Conservation (phyloP, 2,113 vertebrate genomes). For the Bujurquina vittata region DNA sequence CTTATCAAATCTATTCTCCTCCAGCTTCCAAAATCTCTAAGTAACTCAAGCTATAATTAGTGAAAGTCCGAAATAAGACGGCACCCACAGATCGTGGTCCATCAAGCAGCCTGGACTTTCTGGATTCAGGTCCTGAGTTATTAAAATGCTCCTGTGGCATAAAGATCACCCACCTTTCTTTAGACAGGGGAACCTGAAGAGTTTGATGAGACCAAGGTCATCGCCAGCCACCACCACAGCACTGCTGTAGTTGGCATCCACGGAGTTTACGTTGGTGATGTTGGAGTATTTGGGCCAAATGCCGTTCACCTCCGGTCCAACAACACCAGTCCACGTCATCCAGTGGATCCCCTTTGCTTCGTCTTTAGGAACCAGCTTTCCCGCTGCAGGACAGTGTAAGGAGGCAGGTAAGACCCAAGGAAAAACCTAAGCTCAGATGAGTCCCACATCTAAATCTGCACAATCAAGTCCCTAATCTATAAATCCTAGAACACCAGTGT, state of each 20-base stretch:
- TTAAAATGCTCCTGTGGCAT: not conserved
- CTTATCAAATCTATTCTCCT: not conserved
- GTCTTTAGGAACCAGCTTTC: constrained; percentile 90
- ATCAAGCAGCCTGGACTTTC: not conserved
- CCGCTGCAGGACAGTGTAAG: constrained; percentile 79
- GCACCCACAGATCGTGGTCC: not conserved
- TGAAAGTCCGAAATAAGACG: not conserved
- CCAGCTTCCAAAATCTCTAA: not conserved
- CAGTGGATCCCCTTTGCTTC: constrained; percentile 93
- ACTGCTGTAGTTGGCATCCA: constrained; percentile 94
- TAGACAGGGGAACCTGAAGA: constrained; percentile 94
- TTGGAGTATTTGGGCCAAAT: constrained; percentile 96
- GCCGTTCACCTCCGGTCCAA: constrained; percentile 92
- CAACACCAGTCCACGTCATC: constrained; percentile 94
- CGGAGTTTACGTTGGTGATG: constrained; percentile 89
- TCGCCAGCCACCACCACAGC: constrained; percentile 90
- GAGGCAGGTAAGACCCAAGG: not conserved
- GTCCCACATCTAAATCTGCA: not conserved
- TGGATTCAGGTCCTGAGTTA: not conserved
- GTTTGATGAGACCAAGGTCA: constrained; percentile 92
- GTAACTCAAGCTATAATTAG: not conserved
- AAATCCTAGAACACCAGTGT: not conserved
- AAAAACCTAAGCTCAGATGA: no score
- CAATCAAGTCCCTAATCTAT: not conserved
- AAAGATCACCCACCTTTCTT: constrained; percentile 86